A percentile compares a stretch with the other conserved stretches of the same genome.
Conservation (phyloP, 2,113 vertebrate genomes). For the Scomber japonicus region DNA sequence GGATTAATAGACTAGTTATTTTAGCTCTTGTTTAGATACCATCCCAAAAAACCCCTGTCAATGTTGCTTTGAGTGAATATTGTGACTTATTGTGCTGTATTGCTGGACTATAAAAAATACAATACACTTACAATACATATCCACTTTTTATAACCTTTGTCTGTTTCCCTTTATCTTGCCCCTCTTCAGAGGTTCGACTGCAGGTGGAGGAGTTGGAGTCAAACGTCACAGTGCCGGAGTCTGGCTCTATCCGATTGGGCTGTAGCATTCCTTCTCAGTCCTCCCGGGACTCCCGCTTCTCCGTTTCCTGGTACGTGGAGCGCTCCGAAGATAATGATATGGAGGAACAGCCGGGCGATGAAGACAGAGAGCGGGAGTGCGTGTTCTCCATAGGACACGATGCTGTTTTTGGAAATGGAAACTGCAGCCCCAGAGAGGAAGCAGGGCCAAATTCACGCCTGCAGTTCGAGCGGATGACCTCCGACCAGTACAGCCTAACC, state of each 20-base stretch:
- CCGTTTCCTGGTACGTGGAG: slow-evolving; percentile 93
- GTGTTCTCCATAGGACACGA: slow-evolving; percentile 88
- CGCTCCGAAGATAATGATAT: slow-evolving; percentile 76
- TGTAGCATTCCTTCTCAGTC: slow-evolving; percentile 94
- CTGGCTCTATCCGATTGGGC: slow-evolving; percentile 89
- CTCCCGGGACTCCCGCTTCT: slow-evolving; percentile 92
- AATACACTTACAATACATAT: neutral
- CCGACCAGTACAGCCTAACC: slow-evolving; percentile 91
- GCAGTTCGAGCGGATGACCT: slow-evolving; percentile 91
- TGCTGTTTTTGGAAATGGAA: slow-evolving; percentile 90
- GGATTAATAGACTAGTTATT: neutral
- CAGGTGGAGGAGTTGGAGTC: slow-evolving; percentile 91
- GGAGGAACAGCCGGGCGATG: slow-evolving; percentile 45
- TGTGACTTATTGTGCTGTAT: neutral
- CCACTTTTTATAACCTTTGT: neutral
- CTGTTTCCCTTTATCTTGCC: neutral
- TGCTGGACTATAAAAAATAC: neutral
- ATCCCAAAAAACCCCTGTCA: neutral
- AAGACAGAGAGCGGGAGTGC: slow-evolving; percentile 73
- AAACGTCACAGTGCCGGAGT: slow-evolving; percentile 91
- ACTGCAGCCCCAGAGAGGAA: slow-evolving; percentile 83
- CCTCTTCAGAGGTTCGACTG: slow-evolving; percentile 87
- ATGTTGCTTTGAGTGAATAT: neutral
- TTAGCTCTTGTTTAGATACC: neutral
- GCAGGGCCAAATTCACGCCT: slow-evolving; percentile 89